Percentiles rank a stretch among this genome's conserved stretches.
Evolutionary conservation across 2,797 vertebrate species (phyloP).

Genomic region (Pangasius mekongensis): DNA sequence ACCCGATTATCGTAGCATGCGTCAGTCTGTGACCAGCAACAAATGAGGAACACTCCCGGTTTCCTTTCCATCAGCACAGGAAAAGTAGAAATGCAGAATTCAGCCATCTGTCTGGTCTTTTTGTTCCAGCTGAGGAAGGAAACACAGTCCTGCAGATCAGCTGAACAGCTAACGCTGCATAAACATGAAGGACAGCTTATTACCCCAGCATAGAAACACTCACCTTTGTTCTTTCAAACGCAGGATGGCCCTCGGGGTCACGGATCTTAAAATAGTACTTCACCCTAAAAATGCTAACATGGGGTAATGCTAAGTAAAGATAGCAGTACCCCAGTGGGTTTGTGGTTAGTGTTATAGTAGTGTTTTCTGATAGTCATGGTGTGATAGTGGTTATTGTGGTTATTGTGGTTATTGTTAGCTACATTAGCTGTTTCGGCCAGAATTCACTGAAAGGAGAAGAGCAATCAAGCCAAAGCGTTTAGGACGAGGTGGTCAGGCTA

Average conservation of each 20-base stretch:
- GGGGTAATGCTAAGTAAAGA: neutral
- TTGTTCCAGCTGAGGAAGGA: constrained; percentile 53
- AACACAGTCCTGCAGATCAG: constrained; percentile 45
- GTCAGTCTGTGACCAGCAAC: constrained; percentile 1
- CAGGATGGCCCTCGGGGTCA: neutral
- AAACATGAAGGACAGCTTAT: neutral
- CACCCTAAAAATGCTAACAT: neutral
- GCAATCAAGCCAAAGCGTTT: neutral
- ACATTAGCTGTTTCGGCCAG: neutral
- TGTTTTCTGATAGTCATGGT: neutral
- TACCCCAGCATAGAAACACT: neutral
- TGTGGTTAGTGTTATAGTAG: neutral
- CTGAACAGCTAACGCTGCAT: constrained; percentile 21
- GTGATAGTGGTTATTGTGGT: neutral
- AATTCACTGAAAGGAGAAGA: neutral
- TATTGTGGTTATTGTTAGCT: neutral
- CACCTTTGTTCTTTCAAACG: neutral
- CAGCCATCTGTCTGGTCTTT: constrained; percentile 31
- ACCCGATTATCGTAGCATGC: neutral
- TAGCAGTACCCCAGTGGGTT: neutral
- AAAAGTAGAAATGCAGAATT: constrained; percentile 43
- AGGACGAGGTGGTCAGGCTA: neutral
- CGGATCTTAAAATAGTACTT: neutral
- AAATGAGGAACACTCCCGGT: constrained; percentile 36
- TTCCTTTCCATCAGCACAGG: constrained; percentile 54